A percentile compares a stretch with the other conserved stretches of the same genome.
These are phyloP conservation scores for Asarcornis scutulata DNA, from an alignment of 2,113 vertebrate genomes.

Conservation along the genomic window DNA sequence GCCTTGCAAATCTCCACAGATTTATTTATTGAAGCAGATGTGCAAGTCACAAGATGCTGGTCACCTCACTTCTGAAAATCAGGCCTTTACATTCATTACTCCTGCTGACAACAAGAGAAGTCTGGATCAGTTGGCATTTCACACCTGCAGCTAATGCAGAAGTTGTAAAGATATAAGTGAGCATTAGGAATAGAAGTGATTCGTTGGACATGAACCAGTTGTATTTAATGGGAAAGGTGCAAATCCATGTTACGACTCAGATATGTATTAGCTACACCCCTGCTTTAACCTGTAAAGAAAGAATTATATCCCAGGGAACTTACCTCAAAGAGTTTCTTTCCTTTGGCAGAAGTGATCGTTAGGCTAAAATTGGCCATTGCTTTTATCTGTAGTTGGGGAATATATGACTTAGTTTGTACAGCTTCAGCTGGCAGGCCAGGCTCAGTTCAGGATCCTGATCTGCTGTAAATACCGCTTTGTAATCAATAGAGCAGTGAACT, in stretches of 20 bases:
- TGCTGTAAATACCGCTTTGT: neutral
- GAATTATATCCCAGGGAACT: slow-evolving; percentile 34
- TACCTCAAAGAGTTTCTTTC: slow-evolving; percentile 25
- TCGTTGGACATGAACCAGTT: slow-evolving; percentile 6
- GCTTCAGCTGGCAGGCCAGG: neutral
- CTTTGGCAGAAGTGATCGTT: slow-evolving; percentile 33
- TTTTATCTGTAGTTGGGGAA: slow-evolving; percentile 37
- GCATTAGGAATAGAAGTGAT: neutral
- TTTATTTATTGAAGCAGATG: slow-evolving; percentile 57
- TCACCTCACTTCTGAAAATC: slow-evolving; percentile 26
- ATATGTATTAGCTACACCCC: neutral
- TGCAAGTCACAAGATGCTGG: neutral
- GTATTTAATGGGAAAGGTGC: slow-evolving; percentile 30
- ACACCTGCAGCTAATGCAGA: slow-evolving; percentile 56
- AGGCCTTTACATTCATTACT: slow-evolving; percentile 17
- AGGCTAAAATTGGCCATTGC: slow-evolving; percentile 2
- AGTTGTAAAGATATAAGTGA: slow-evolving; percentile 7
- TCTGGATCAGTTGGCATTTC: slow-evolving; percentile 25
- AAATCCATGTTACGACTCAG: slow-evolving; percentile 25
- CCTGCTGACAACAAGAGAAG: slow-evolving; percentile 17
- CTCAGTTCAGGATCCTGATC: neutral
- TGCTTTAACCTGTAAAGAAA: slow-evolving; percentile 26
- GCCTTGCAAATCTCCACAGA: neutral
- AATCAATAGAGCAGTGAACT: neutral
- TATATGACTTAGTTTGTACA: neutral